Base-by-base conservation (phyloP, 2,888 invertebrate genomes). In the Noctua comes region DNA sequence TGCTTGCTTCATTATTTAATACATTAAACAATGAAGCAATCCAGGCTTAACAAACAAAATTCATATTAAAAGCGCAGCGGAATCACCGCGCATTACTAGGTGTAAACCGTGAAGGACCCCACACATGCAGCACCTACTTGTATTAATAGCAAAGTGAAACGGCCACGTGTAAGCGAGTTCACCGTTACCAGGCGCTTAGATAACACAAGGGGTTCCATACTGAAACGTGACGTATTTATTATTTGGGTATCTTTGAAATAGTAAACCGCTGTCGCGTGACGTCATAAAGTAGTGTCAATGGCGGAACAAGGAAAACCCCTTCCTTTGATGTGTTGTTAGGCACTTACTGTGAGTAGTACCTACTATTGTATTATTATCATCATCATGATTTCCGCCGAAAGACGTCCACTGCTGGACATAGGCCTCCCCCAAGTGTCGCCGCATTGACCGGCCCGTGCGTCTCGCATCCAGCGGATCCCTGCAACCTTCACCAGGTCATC, bases 131-230 rank as follows among this genome's bases (percentile, higher is more conserved):
- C 71, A 64, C 80, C 65, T 73, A 70, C 36, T 73, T 62, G 65
- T 64, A 70, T 57, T 74, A 72, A 79, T 85, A 85, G 81, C 83
- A 83, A 85, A 75, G 69, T 79, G 81, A 88, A 85, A 88, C 85
- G 68, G 82, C 90, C 93, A 94, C 94, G 93, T 95, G 94, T 93
- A 92, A 86, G 86, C 89, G 86, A 89, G 91, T 89, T 90, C 89
- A 87, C 79, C 87, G 76, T 59, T 89, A 95, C 95, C 88, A 95
- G 95, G 95, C 84, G 59, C 78, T 83, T 66, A 85, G 57, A 36
- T 5, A 74, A 16, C 16, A 43, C 7, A 72, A 65, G 80, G 36
- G 80, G 65, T 68, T 7, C n/a, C 54, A 7, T 59, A 48, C 27
- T 36, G 46, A 27, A 16, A 51, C 68, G 36, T 18, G 27, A n/a